Conservation (phyloP, 2,888 invertebrate species). For the Synanthedon tipuliformis region DNA sequence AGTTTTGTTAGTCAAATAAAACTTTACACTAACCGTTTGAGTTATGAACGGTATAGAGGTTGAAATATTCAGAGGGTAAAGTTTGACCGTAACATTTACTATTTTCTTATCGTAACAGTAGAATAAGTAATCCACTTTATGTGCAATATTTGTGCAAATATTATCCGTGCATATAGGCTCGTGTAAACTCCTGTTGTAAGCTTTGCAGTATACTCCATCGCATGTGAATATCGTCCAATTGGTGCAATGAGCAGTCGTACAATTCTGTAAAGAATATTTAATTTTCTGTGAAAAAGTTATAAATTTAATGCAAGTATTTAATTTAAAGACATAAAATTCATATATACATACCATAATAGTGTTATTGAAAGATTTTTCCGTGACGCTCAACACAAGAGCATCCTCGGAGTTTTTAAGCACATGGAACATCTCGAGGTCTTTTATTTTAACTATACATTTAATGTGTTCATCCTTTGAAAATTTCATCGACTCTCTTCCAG, state of each 20-base stretch:
- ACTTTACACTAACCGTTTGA: slow-evolving; percentile 42
- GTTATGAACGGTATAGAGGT: slow-evolving; percentile 21
- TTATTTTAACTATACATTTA: slow-evolving; percentile 38
- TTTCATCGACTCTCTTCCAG: slow-evolving; percentile 29
- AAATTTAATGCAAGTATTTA: not conserved
- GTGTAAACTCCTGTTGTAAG: slow-evolving; percentile 35
- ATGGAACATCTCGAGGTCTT: slow-evolving; percentile 49
- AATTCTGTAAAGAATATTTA: slow-evolving; percentile 37
- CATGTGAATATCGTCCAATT: slow-evolving; percentile 46
- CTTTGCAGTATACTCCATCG: slow-evolving; percentile 24
- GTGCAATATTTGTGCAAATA: slow-evolving; percentile 38
- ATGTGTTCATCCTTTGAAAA: slow-evolving; percentile 39
- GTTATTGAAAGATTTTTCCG: slow-evolving; percentile 27
- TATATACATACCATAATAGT: slow-evolving; percentile 27
- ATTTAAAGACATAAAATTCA: not conserved
- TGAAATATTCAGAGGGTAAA: slow-evolving; percentile 29
- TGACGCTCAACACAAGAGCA: slow-evolving; percentile 36
- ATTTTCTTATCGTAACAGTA: slow-evolving; percentile 40
- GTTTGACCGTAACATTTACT: slow-evolving; percentile 37
- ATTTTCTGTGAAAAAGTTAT: not conserved
- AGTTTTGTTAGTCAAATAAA: slow-evolving; percentile 35
- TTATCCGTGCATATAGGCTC: slow-evolving; percentile 38
- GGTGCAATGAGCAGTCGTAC: slow-evolving; percentile 41
- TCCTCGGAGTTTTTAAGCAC: slow-evolving; percentile 31
- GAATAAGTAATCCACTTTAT: slow-evolving; percentile 41